Evolutionary conservation across 2,888 invertebrate genomes (phyloP).

Genomic region (Coleophora flavipennella): DNA sequence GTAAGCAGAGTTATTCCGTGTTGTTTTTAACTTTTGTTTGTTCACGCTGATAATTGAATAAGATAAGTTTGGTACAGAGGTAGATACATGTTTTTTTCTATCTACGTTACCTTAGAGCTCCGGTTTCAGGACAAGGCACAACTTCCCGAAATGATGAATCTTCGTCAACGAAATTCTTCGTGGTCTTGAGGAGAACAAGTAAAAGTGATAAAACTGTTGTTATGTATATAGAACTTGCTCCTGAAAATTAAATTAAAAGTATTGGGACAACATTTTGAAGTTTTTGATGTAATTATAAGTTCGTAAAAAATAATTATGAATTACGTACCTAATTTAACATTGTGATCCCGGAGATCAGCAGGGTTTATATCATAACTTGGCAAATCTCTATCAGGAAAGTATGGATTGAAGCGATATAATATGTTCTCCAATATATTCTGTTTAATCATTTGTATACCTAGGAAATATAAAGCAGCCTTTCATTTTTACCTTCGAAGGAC

Average conservation of each 20-base stretch:
- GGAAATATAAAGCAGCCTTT: too few species aligned
- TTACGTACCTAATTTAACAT: conserved; percentile 39
- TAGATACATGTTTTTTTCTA: too few species aligned
- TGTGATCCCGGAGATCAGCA: conserved; percentile 32
- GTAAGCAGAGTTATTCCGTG: too few species aligned
- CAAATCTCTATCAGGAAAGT: conserved; percentile 38
- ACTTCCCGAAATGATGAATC: conserved; percentile 21
- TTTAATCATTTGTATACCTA: conserved; percentile 49
- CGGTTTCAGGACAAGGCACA: conserved; percentile 41
- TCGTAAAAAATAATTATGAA: background rate
- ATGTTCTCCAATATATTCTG: conserved; percentile 52
- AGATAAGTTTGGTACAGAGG: too few species aligned
- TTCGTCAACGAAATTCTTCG: conserved; percentile 24
- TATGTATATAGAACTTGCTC: conserved; percentile 42
- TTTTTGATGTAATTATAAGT: background rate
- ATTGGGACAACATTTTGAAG: background rate
- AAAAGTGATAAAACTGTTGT: conserved; percentile 36
- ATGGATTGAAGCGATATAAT: conserved; percentile 56
- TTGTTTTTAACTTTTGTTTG: too few species aligned
- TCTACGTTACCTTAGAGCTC: conserved; percentile 39
- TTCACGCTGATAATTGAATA: too few species aligned
- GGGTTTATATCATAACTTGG: conserved; percentile 43
- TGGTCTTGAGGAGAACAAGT: conserved; percentile 37
- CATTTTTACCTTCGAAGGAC: too few species aligned
- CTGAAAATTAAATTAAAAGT: conserved; percentile 20